These are phyloP conservation scores for Sebastes oblongus DNA, from an alignment of 2,797 vertebrate species.

Conservation along the genomic window DNA sequence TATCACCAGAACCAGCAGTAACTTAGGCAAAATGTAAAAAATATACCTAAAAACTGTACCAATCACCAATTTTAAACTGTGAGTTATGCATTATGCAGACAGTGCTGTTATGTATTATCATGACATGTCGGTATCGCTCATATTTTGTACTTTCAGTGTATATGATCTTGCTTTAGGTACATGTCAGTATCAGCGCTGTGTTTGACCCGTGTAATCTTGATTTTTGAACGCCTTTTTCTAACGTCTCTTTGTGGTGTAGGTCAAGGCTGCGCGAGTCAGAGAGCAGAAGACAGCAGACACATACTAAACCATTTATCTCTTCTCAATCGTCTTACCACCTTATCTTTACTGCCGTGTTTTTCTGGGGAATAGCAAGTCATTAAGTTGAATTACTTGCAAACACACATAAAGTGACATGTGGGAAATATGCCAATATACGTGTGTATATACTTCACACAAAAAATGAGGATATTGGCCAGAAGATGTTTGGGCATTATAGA, in stretches of 20 bases:
- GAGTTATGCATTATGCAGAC: background rate
- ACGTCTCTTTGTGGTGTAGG: slow-evolving; percentile 36
- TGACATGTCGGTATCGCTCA: background rate
- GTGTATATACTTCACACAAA: background rate
- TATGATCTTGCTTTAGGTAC: background rate
- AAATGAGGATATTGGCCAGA: background rate
- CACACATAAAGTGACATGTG: background rate
- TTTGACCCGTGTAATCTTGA: slow-evolving; percentile 15
- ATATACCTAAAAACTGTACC: background rate
- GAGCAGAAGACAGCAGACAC: slow-evolving; percentile 38
- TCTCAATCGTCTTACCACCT: slow-evolving; percentile 38
- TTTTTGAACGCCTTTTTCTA: slow-evolving; percentile 1
- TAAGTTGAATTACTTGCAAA: slow-evolving; percentile 54
- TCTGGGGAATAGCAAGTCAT: slow-evolving; percentile 62
- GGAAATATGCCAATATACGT: background rate
- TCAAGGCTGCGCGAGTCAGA: slow-evolving; percentile 70
- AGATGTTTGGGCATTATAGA: background rate
- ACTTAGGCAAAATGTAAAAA: no score
- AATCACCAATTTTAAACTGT: background rate
- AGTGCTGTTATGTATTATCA: background rate
- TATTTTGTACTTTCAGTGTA: background rate
- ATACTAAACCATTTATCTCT: slow-evolving; percentile 54
- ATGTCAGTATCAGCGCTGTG: background rate
- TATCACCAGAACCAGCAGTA: no score
- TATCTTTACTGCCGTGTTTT: slow-evolving; percentile 84